Conservation (phyloP, 2,797 vertebrate species). For the Vultur gryphus region DNA sequence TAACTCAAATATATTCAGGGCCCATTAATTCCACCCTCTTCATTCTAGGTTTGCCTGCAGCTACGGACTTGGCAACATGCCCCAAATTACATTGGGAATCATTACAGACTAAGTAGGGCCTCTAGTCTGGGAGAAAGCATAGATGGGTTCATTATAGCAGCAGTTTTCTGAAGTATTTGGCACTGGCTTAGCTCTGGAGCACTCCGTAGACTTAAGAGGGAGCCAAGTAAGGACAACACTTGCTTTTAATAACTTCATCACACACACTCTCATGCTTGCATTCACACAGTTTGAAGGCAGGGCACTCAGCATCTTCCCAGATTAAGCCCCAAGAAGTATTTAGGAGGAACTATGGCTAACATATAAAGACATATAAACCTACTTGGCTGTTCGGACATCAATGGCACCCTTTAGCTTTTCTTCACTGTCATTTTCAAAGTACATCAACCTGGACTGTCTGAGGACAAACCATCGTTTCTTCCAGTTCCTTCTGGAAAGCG, state of each 20-base stretch:
- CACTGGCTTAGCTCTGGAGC: background rate
- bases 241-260: background rate
- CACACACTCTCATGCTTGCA: background rate
- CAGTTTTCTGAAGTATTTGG: conserved; percentile 20
- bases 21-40: conserved; percentile 4
- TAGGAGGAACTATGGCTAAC: background rate
- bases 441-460: conserved; percentile 91
- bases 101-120: conserved; percentile 6
- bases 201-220: background rate
- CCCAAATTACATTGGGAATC: background rate
- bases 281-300: background rate
- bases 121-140: conserved; percentile 8
- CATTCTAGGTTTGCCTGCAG: background rate
- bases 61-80: conserved; percentile 17
- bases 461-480: conserved; percentile 97
- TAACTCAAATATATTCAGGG: background rate
- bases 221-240: conserved; percentile 17
- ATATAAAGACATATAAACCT: conserved; percentile 45
- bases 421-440: conserved; percentile 94
- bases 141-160: conserved; percentile 1
- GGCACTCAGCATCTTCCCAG: background rate
- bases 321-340: background rate
- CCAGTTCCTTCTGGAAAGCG: conserved; percentile 95
- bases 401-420: conserved; percentile 92
- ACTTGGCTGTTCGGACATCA: conserved; percentile 90